These are phyloP conservation scores for Tinamus guttatus DNA, from an alignment of 2,113 vertebrate species.

Conservation along the genomic window DNA sequence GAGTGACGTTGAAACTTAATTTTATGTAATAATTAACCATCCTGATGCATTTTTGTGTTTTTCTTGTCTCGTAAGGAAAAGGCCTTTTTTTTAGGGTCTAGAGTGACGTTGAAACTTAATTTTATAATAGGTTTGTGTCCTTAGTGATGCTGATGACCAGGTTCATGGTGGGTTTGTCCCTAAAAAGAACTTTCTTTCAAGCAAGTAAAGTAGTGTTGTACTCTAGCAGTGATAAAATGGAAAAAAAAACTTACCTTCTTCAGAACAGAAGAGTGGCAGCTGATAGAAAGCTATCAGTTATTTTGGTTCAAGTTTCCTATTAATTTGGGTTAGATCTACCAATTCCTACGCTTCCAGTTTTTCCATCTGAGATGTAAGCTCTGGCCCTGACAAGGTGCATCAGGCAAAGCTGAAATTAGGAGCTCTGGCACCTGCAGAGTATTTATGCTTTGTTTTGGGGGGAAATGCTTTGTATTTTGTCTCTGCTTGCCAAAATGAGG, in stretches of 20 bases:
- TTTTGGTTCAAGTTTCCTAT: constrained; percentile 44
- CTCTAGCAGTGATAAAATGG: constrained; percentile 12
- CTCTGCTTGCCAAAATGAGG: background rate
- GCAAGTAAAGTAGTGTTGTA: background rate
- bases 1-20: background rate
- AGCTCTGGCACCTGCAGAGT: constrained; percentile 55
- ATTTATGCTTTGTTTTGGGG: background rate
- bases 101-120: background rate
- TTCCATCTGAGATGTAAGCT: constrained; percentile 45
- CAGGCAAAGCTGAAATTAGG: constrained; percentile 40
- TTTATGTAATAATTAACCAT: background rate
- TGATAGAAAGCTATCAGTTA: constrained; percentile 57
- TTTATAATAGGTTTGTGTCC: background rate
- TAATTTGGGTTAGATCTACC: constrained; percentile 29
- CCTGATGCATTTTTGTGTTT: background rate
- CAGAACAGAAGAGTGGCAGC: background rate
- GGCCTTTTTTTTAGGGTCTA: constrained; percentile 23
- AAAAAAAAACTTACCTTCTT: constrained; percentile 23
- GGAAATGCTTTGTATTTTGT: background rate
- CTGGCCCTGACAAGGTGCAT: constrained; percentile 58
- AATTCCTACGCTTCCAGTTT: constrained; percentile 32
- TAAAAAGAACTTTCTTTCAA: background rate
- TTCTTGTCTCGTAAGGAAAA: constrained; percentile 4
- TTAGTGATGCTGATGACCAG: background rate
- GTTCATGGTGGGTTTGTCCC: background rate